Base-by-base conservation (phyloP, 2,797 vertebrate species). In the Tragelaphus oryx region DNA sequence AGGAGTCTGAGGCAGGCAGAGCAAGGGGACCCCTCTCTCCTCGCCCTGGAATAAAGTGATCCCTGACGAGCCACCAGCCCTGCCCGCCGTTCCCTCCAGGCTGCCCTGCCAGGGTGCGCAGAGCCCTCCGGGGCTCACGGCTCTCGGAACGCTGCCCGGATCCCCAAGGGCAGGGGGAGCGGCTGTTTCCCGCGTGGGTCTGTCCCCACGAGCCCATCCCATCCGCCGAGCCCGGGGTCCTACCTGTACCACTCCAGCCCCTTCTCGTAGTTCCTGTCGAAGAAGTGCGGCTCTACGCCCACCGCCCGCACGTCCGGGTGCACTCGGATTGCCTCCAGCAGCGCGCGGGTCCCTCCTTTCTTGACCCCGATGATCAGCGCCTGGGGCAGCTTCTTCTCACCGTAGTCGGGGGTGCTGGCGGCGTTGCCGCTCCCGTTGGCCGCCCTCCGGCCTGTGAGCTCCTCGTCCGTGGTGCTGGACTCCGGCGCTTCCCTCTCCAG, bases 201-300 rank as follows among this genome's bases (percentile, higher is more conserved):
- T 20, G n/a, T 10, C 37, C n/a, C 60, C 5, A 5, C 1, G 65
- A 41, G 48, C n/a, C 33, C 3, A 44, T 24, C 60, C 83, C 80
- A 10, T 71, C 65, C 48, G 46, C 48, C n/a, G 1, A 9, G 59
- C 88, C 87, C 75, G 13, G 62, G 90, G n/a, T 52, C 98, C 98
- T 98, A 99, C 99, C 99, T 99, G 99, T 99, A 99, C 99, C 99
- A 99, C 97, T 99, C 99, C 98, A 99, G 98, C 86, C 99, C 99
- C 96, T 98, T 99, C 86, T 99, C 99, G 98, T 99, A 99, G 99
- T 99, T 99, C 98, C 99, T 99, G 98, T 99, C 99, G 98, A 99
- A 99, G 99, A 99, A 99, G 98, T 99, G 99, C 13, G 99, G 99
- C 98, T 99, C 99, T 22, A 99, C 99, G 6, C 99, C 99, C 87